These are phyloP conservation scores for Pegea sp. DNA, from an alignment of 23 tunicate species.

Conservation along the genomic window DNA sequence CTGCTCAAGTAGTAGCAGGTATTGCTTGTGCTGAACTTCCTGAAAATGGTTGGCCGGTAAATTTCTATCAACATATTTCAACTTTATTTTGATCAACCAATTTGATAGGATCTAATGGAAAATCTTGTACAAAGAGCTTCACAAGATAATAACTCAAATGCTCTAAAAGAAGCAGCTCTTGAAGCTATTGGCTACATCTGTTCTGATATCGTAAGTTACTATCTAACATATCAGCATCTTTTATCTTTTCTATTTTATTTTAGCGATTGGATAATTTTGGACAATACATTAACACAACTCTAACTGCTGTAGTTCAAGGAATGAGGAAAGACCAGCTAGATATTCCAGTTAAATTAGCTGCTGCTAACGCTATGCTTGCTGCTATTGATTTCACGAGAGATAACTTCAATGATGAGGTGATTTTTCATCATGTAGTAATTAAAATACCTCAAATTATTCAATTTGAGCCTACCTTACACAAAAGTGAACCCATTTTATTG, in stretches of 20 bases:
- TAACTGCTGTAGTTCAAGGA: constrained; percentile 89
- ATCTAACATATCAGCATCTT: too few species aligned
- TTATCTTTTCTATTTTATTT: too few species aligned
- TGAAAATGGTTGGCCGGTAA: constrained; percentile 36
- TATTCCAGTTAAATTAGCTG: constrained; percentile 72
- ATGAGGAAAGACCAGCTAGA: constrained; percentile 65
- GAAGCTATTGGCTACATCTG: constrained; percentile 97
- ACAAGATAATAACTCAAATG: constrained; percentile 13
- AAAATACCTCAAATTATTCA: too few species aligned
- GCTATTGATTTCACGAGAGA: constrained; percentile 74
- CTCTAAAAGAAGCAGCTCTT: constrained; percentile 78
- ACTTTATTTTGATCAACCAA: not conserved
- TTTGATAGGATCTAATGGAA: constrained; percentile 37
- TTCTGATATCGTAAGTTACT: constrained; percentile 67
- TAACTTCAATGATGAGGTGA: constrained; percentile 67
- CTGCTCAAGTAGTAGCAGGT: constrained; percentile 95
- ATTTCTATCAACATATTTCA: not conserved
- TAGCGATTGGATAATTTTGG: not conserved
- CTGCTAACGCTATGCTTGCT: constrained; percentile 85
- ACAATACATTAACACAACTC: constrained; percentile 36
- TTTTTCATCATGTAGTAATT: too few species aligned
- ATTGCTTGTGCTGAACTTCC: constrained; percentile 96
- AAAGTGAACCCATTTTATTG: too few species aligned
- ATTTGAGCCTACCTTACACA: too few species aligned
- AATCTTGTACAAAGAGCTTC: constrained; percentile 52